Evolutionary conservation across 64 coral and sea anemone species (phyloP).

Genomic region (Montipora efflorescens): DNA sequence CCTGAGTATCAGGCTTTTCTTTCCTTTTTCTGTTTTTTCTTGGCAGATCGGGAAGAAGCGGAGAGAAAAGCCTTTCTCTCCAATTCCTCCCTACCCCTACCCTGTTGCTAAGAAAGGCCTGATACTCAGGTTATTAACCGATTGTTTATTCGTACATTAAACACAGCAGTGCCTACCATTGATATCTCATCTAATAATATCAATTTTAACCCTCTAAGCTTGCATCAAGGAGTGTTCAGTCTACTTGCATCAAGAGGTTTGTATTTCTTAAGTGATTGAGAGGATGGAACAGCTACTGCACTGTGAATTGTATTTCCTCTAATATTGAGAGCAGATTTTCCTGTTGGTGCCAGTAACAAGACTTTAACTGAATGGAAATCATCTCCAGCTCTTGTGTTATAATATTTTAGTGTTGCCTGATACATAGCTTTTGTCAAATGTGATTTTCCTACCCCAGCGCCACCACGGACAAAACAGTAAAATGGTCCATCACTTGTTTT

Average conservation of each 20-base stretch:
- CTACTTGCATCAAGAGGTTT: constrained; percentile 52
- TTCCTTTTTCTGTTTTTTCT: too few species aligned
- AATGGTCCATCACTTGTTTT: too few species aligned
- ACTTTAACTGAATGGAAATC: constrained; percentile 38
- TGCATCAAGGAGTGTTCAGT: constrained; percentile 1
- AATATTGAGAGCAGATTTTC: constrained; percentile 27
- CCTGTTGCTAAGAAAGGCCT: too few species aligned
- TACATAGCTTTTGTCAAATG: too few species aligned
- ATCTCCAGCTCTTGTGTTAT: not conserved
- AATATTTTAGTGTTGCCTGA: too few species aligned
- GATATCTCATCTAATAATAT: constrained; percentile 17
- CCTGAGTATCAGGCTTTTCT: too few species aligned
- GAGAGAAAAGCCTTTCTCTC: too few species aligned
- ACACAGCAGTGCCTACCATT: constrained; percentile 29
- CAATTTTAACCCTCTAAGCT: constrained; percentile 2
- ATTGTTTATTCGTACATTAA: not conserved
- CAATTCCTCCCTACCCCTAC: too few species aligned
- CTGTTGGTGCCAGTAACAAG: constrained; percentile 37
- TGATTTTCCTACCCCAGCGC: too few species aligned
- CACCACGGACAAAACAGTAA: too few species aligned
- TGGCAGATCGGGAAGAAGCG: too few species aligned
- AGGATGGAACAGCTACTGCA: constrained; percentile 24
- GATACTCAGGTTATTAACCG: too few species aligned
- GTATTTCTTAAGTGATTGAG: constrained; percentile 24
- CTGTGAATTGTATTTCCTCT: constrained; percentile 34